Evolutionary conservation across 1,140 invertebrate species (phyloP), one percentile per base, ranked within the genome.

Genomic region (Ectropis grisescens): DNA sequence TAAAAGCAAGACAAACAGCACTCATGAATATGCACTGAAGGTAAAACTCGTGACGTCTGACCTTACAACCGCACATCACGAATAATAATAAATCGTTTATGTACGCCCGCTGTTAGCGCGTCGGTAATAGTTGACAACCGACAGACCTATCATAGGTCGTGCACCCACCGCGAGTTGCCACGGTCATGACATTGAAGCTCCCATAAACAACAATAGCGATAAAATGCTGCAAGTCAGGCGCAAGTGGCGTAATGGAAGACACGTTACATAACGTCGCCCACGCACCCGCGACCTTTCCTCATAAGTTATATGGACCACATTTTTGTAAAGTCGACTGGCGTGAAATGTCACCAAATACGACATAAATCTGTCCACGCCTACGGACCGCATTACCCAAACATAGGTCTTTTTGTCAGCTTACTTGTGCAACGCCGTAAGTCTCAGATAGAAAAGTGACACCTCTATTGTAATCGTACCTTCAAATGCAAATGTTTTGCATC

Each of bases 141-240:
- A 19, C 16, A 19, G 16, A 16, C 10, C 10, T 2, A 31, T 9
- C 29, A 9, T 12, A 29, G 61, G 65, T 62, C 60, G 51, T 59
- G 52, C 58, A 58, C 47, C 54, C 45, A 56, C 51, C 50, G 47
- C 38, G 25, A 41, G 28, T 29, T 47, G 51, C 44, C 56, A 71
- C 40, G 68, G 60, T 74, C 69, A 34, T 60, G 69, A 72, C 66
- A 65, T 72, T 74, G 72, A 58, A 32, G 37, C 22, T 30, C 43
- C 44, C 46, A 51, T 47, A 37, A 43, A 50, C 47, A 39, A 45
- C 42, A 52, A 58, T 49, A 45, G 34, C 42, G 47, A 40, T 48
- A 56, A 59, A 56, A 38, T 36, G 27, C 36, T 28, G 38, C 30
- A 44, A 38, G 34, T 19, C 8, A 3, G 16, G 3, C 3, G 3